These are phyloP conservation scores for Caenorhabditis sp. DNA, from an alignment of 2,888 invertebrate species.

Conservation along the genomic window DNA sequence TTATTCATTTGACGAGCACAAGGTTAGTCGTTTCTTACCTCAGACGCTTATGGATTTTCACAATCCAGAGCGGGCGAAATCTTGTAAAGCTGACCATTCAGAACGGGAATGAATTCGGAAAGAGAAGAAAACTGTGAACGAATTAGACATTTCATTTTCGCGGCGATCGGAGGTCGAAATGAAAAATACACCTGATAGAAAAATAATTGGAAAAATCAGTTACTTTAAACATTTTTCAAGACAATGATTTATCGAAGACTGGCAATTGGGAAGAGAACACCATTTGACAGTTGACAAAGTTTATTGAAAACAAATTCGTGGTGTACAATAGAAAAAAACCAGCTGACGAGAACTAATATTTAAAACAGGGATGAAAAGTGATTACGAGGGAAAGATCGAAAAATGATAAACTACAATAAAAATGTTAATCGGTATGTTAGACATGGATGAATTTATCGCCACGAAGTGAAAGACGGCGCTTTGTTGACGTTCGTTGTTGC, in stretches of 20 bases:
- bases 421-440: slow-evolving; percentile 42
- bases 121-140: neutral
- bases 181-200: neutral
- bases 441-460: slow-evolving; percentile 47
- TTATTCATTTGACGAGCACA: neutral
- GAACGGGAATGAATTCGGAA: neutral
- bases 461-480: slow-evolving; percentile 46
- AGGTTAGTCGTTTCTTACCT: neutral
- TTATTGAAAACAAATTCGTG: neutral
- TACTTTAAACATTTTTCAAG: neutral
- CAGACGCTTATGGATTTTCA: slow-evolving; percentile 10
- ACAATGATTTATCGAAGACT: neutral
- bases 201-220: neutral
- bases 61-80: slow-evolving; percentile 12
- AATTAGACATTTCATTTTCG: neutral
- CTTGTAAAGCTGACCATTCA: slow-evolving; percentile 13
- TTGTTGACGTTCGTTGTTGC: slow-evolving; percentile 46
- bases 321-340: slow-evolving; percentile 8
- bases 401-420: slow-evolving; percentile 39
- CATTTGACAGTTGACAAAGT: slow-evolving; percentile 1
- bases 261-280: neutral
- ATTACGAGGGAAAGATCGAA: neutral
- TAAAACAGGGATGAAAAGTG: slow-evolving; percentile 25
- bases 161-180: neutral
- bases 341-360: slow-evolving; percentile 25